These are phyloP conservation scores for Gallirallus australis DNA, from an alignment of 2,797 vertebrate genomes.

Conservation along the genomic window DNA sequence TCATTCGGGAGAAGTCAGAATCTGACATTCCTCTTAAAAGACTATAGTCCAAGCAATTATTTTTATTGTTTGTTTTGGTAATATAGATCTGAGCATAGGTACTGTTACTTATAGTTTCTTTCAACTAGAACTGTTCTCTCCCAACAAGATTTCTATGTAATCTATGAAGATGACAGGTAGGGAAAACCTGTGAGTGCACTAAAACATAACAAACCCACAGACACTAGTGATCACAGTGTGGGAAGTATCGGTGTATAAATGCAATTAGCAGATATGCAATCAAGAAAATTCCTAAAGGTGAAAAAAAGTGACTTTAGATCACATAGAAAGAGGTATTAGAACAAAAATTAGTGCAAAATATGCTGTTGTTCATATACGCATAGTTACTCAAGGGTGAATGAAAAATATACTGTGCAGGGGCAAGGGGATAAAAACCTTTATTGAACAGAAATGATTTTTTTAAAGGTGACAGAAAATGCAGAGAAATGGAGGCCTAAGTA, in stretches of 20 bases:
- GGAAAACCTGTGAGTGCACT: background rate
- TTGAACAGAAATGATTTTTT: background rate
- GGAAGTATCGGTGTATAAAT: background rate
- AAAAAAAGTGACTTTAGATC: background rate
- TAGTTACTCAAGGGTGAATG: background rate
- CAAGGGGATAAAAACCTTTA: background rate
- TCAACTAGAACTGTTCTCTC: background rate
- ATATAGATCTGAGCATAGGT: background rate
- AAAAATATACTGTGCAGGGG: background rate
- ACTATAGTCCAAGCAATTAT: too few species aligned
- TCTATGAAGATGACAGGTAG: background rate
- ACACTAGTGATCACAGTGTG: background rate
- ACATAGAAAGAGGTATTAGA: background rate
- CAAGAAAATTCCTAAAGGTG: background rate
- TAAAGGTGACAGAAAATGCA: background rate
- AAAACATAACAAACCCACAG: background rate
- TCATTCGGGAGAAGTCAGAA: constrained; percentile 11
- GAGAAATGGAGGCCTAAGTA: accelerated
- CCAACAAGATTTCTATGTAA: background rate
- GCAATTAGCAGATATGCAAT: background rate
- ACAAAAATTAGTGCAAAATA: background rate
- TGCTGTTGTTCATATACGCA: background rate
- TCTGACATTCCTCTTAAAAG: background rate
- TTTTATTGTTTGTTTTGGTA: background rate
- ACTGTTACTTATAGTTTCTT: background rate